Evolutionary conservation across 1,140 invertebrate genomes (phyloP).

Genomic region (Trichomalopsis sarcophagae): DNA sequence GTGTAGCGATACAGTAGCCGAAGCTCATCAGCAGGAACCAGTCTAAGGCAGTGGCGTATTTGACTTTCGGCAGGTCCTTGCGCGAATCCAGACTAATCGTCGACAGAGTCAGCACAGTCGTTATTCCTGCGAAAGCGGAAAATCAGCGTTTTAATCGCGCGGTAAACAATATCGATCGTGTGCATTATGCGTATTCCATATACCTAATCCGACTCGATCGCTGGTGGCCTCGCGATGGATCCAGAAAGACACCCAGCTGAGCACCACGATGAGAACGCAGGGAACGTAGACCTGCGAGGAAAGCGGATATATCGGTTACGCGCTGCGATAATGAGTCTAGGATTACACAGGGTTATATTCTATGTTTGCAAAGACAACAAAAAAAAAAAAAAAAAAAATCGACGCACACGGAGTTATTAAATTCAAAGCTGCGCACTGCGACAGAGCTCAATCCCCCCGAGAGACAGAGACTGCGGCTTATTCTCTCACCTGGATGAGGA

Average conservation of each 20-base stretch:
- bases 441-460: too few relatives aligned
- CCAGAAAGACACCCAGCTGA: constrained; percentile 98
- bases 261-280: constrained; percentile 93
- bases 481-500: constrained; percentile 84
- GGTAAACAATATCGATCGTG: constrained; percentile 52
- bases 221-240: constrained; percentile 95
- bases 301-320: background rate
- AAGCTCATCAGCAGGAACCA: constrained; percentile 96
- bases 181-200: constrained; percentile 59
- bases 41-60: constrained; percentile 93
- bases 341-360: too few relatives aligned
- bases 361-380: too few relatives aligned
- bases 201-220: constrained; percentile 83
- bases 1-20: constrained; percentile 93
- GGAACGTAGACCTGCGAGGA: constrained; percentile 90
- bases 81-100: constrained; percentile 94
- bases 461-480: too few relatives aligned
- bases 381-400: too few relatives aligned
- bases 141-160: background rate
- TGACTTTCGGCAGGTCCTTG: constrained; percentile 93
- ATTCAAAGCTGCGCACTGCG: too few relatives aligned
- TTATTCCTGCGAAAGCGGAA: constrained; percentile 81
- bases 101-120: constrained; percentile 92
- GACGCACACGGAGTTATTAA: too few relatives aligned
- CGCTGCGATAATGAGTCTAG: too few relatives aligned